Conservation (phyloP, 1,140 invertebrate genomes). For the Eufriesea mexicana region DNA sequence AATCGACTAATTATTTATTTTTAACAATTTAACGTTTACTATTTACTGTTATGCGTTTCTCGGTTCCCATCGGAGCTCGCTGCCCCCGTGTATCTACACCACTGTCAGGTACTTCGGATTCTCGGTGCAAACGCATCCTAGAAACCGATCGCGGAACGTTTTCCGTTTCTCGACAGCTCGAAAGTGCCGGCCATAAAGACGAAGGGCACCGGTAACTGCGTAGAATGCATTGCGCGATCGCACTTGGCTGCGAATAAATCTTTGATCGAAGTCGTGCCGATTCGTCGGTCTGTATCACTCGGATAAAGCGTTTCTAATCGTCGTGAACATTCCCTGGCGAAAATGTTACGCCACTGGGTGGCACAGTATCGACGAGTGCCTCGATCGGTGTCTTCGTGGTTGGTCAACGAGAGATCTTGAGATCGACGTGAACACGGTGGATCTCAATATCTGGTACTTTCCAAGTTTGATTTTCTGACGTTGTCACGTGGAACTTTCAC, state of each 20-base stretch:
- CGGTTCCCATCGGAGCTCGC: background rate
- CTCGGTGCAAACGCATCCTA: slow-evolving; percentile 27
- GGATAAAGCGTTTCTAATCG: slow-evolving; percentile 21
- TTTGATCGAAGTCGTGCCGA: slow-evolving; percentile 20
- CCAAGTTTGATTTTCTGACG: background rate
- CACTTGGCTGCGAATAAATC: slow-evolving; percentile 42
- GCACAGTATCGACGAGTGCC: background rate
- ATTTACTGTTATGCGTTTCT: too few relatives aligned
- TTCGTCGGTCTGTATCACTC: background rate
- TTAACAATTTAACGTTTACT: too few relatives aligned
- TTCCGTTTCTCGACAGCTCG: slow-evolving; percentile 34
- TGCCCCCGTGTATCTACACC: slow-evolving; percentile 3
- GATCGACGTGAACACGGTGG: too few relatives aligned
- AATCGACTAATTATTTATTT: too few relatives aligned
- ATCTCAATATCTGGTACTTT: background rate
- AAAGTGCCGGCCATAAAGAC: slow-evolving; percentile 39
- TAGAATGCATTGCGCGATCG: slow-evolving; percentile 27
- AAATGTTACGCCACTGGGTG: background rate
- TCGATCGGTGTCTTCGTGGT: too few relatives aligned
- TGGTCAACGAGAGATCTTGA: too few relatives aligned
- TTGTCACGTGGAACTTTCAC: background rate
- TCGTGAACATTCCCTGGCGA: background rate
- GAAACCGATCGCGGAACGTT: slow-evolving; percentile 23
- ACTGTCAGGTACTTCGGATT: slow-evolving; percentile 27
- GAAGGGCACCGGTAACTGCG: slow-evolving; percentile 22